A percentile compares a stretch with the other conserved stretches of the same genome.
phyloP scores from a whole-genome alignment of 2,888 invertebrate species.

The Oscheius sp. region DNA sequence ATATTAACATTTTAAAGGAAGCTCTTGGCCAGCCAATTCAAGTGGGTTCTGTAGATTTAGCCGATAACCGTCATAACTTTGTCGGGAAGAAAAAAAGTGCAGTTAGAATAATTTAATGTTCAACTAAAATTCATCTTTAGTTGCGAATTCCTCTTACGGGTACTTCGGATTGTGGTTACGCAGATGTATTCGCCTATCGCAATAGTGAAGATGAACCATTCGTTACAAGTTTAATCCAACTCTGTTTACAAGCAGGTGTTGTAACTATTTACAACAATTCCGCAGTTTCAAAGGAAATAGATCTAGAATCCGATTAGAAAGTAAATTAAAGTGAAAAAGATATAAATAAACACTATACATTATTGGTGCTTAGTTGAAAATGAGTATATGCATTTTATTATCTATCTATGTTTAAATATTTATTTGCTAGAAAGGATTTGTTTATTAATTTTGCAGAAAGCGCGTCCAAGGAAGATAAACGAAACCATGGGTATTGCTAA shows the following conservation, averaged over 20 bases:
- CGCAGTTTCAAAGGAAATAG: constrained; percentile 35
- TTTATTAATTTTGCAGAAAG: background rate
- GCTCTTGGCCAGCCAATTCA: constrained; percentile 67
- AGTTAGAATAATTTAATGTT: constrained; percentile 47
- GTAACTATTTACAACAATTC: constrained; percentile 61
- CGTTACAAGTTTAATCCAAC: constrained; percentile 50
- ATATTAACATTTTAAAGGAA: constrained; percentile 46
- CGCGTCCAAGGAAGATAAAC: background rate
- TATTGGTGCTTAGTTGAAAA: constrained; percentile 2
- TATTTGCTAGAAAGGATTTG: no score
- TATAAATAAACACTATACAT: constrained; percentile 18
- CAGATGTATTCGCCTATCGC: constrained; percentile 61
- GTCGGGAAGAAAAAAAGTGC: constrained; percentile 63
- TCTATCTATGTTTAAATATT: background rate
- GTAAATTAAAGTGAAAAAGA: no score
- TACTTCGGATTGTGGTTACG: constrained; percentile 60
- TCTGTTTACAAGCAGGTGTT: constrained; percentile 49
- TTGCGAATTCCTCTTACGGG: constrained; percentile 67
- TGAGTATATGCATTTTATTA: background rate
- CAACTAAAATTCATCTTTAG: constrained; percentile 40
- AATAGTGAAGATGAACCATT: constrained; percentile 44
- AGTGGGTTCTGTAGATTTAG: constrained; percentile 66
- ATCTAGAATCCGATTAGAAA: constrained; percentile 20
- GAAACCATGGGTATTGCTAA: constrained; percentile 49
- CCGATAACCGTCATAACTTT: constrained; percentile 66